Percentiles rank a stretch among this genome's conserved stretches.
Conservation (phyloP, 2,888 invertebrate species). For the Andrena bicolor region DNA sequence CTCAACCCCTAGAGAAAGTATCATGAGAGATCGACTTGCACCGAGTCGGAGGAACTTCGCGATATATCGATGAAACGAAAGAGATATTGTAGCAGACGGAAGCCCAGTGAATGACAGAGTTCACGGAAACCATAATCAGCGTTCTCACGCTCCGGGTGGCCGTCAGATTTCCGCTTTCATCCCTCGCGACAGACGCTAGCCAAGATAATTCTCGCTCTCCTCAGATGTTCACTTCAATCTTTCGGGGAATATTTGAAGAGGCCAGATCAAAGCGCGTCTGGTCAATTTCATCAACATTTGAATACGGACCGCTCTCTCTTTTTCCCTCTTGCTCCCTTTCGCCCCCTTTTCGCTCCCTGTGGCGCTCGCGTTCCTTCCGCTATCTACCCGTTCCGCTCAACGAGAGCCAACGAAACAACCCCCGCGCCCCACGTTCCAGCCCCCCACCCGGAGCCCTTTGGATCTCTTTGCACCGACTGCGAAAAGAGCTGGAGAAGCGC, state of each 20-base stretch:
- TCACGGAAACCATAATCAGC: conserved; percentile 30
- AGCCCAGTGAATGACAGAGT: neutral
- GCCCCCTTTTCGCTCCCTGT: conserved; percentile 24
- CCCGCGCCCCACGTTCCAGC: conserved; percentile 2
- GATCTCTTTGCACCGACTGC: conserved; percentile 73
- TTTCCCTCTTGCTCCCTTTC: conserved; percentile 18
- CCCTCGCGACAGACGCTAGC: conserved; percentile 33
- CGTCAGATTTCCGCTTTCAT: conserved; percentile 50
- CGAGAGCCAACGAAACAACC: conserved; percentile 67
- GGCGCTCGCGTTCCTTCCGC: conserved; percentile 30
- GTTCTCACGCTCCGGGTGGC: conserved; percentile 2
- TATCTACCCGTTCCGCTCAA: conserved; percentile 34
- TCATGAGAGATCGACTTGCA: neutral
- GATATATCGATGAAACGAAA: neutral
- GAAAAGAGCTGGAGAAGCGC: conserved; percentile 69
- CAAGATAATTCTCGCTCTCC: conserved; percentile 81
- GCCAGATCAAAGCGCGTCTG: conserved; percentile 85
- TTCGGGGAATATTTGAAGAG: conserved; percentile 84
- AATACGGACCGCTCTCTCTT: conserved; percentile 77
- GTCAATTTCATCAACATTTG: conserved; percentile 85
- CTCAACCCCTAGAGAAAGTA: neutral
- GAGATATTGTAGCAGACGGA: neutral
- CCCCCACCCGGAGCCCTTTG: conserved; percentile 58
- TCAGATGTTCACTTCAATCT: conserved; percentile 85
- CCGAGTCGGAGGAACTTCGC: too few species aligned